A percentile compares a stretch with the other conserved stretches of the same genome.
Evolutionary conservation across 2,888 invertebrate species (phyloP).

Genomic region (Drosophila austrosaltans): DNA sequence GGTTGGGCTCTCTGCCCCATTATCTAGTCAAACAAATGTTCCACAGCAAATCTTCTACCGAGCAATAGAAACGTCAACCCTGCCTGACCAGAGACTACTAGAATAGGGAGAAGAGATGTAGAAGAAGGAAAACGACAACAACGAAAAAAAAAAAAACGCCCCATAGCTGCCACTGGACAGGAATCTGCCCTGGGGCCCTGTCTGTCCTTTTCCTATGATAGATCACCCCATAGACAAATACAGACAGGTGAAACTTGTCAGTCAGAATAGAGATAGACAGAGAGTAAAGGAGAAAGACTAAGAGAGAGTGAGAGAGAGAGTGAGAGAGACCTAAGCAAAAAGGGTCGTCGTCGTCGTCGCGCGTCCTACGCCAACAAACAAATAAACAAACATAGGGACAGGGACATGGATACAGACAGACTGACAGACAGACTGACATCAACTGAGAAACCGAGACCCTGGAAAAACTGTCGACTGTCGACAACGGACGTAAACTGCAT

Average conservation of each 20-base stretch:
- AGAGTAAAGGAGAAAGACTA: constrained; percentile 11
- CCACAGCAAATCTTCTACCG: constrained; percentile 52
- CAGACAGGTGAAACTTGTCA: constrained; percentile 79
- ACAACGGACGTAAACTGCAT: not conserved
- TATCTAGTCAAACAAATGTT: constrained; percentile 79
- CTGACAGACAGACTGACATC: not conserved
- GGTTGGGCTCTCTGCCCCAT: constrained; percentile 62
- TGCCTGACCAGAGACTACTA: not conserved
- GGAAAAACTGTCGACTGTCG: constrained; percentile 14
- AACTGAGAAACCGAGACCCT: constrained; percentile 10
- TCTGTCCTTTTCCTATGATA: constrained; percentile 55
- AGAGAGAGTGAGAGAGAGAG: constrained; percentile 6
- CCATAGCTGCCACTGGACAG: constrained; percentile 42
- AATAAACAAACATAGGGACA: constrained; percentile 53
- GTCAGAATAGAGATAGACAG: constrained; percentile 49
- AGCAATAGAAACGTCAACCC: constrained; percentile 77
- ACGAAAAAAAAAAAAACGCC: constrained; percentile 35
- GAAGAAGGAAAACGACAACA: not conserved
- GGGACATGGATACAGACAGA: constrained; percentile 26
- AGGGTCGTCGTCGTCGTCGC: constrained; percentile 58
- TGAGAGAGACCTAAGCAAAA: constrained; percentile 40
- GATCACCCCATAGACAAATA: constrained; percentile 77
- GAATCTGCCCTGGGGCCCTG: constrained; percentile 30
- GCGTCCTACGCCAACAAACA: constrained; percentile 62
- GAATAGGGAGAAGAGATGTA: constrained; percentile 1